phyloP scores from a whole-genome alignment of 1,140 invertebrate genomes.

The Lasaia peninsularis region DNA sequence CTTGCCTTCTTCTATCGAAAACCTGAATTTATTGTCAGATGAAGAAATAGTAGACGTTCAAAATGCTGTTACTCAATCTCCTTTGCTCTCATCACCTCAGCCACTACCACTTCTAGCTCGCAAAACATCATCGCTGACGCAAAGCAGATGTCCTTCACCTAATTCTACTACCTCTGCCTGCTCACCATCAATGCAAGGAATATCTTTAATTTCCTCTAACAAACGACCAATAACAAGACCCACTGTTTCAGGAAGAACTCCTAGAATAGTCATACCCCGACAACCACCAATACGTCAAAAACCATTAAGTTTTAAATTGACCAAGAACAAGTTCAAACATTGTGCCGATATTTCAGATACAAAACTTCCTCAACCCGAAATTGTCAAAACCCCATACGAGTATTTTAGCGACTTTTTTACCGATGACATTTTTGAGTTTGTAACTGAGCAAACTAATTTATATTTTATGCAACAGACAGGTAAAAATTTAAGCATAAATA shows the following conservation, averaged over 20 bases:
- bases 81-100: background rate
- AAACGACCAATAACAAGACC: background rate
- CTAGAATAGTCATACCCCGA: background rate
- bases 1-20: background rate
- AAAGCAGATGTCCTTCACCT: background rate
- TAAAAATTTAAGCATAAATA: background rate
- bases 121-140: background rate
- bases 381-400: background rate
- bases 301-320: background rate
- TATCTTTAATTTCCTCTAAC: background rate
- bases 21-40: background rate
- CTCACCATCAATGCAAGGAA: background rate
- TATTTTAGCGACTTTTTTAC: background rate
- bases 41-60: background rate
- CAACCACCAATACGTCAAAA: background rate
- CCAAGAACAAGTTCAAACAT: background rate
- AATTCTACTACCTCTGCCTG: too few relatives aligned
- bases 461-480: background rate
- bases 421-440: background rate
- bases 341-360: background rate
- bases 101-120: slow-evolving; percentile 1
- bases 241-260: background rate
- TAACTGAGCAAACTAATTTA: slow-evolving; percentile 1
- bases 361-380: background rate
- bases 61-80: background rate